Evolutionary conservation across 2,113 vertebrate species (phyloP), one percentile per base, ranked within the genome.

Genomic region (Myanophis thanlyinensis): DNA sequence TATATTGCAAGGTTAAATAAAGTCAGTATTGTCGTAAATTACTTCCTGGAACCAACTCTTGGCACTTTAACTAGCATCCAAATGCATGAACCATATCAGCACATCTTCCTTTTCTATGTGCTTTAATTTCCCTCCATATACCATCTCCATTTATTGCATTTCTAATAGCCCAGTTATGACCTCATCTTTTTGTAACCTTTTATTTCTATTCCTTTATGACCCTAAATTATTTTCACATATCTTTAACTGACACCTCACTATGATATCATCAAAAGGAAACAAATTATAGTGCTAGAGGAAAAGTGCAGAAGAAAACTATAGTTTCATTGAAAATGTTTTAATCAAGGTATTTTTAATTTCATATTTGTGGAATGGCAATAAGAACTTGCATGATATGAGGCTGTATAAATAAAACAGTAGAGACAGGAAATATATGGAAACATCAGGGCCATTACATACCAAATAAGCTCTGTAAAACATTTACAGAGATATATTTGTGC

Each of bases 221-320:
- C 91, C 93, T 96, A 97, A 97, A 97, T 95, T 93, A 97, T 97
- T 98, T 97, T 96, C 95, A 97, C 95, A 96, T 97, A 97, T 97
- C 95, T 97, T 97, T 98, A 97, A 98, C 97, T 98, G 97, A 97
- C 97, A 97, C 80, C 90, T 95, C 90, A 93, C 95, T 96, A 95
- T 97, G 96, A 97, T 95, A 97, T 97, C 96, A 97, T 92, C 93
- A 98, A 97, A 96, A 86, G 91, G 87, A 95, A 91, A 97, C 47
- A 87, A 97, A 97, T 91, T 52, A 96, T 92, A 91, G 46, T 49
- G 91, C 80, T 93, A 94, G 35, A 93, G 93, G 92, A 94, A 94
- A 52, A 95, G 62, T 95, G 90, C 92, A 85, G n/a, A 92, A 92
- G 49, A 49, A 92, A 92, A 92, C 53, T 51, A 44, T 53, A 23